Base-by-base conservation (phyloP, 2,888 invertebrate genomes). In the Cremastinae sp. region DNA sequence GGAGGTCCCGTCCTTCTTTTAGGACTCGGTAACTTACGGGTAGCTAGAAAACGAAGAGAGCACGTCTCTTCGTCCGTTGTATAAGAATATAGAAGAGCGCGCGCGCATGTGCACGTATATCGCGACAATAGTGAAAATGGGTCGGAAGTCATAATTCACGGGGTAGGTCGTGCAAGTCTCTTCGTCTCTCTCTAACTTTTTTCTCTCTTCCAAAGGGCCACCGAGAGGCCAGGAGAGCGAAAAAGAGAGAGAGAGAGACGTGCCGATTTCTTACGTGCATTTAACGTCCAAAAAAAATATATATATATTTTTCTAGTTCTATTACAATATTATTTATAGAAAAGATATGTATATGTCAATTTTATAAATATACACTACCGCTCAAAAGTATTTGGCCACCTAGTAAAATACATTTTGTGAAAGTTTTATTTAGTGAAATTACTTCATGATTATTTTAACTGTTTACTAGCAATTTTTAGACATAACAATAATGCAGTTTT, bases 81-180 rank as follows among this genome's bases (percentile, higher is more conserved):
- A 28, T 47, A 38, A 14, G 20, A n/a, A 45, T 54, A 65, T 53
- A 51, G 41, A 38, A 12, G 43, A 22, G 68, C 75, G 69, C 20
- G 12, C 47, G 36, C 41, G 22, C 41, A 65, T 43, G 18, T 56
- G 38, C 43, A 43, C 49, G 34, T 51, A 16, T 38, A 69, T 74
- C 74, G 81, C 82, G 84, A 85, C 85, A 86, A 86, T 86, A 81
- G 80, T 82, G 82, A 83, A 87, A 86, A 85, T 84, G 84, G 85
- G 84, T 86, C 85, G 87, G 86, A 87, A 86, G 88, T 86, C 85
- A 87, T 88, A 87, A 85, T 84, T 88, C 83, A 88, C 80, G 81
- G 65, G 74, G 69, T 70, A 49, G 53, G 78, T 74, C 74, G 76
- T 70, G 49, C 74, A 74, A 71, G 74, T 66, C 66, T 76, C 75